These are phyloP conservation scores for Cynocephalus volans DNA, from an alignment of 2,113 vertebrate species.

Conservation along the genomic window DNA sequence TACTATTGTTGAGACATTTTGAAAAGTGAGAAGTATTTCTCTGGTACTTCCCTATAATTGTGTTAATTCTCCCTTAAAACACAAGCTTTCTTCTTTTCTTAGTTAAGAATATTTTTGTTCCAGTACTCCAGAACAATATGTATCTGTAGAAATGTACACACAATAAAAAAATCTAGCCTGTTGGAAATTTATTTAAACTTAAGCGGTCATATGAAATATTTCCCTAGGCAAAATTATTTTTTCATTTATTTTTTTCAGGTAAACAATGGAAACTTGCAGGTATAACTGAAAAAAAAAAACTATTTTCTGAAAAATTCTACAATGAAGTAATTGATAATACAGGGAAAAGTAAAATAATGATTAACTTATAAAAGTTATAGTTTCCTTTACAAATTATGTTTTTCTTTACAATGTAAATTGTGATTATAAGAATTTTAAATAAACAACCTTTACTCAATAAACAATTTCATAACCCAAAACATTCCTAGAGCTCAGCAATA, in stretches of 20 bases:
- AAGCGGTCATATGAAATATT: constrained; percentile 10
- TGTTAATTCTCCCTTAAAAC: neutral
- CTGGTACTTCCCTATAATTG: neutral
- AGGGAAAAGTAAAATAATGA: constrained; percentile 32
- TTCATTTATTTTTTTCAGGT: neutral
- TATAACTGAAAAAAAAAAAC: neutral
- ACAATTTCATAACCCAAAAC: neutral
- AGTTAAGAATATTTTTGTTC: neutral
- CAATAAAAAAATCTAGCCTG: neutral
- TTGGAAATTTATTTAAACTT: constrained; percentile 23
- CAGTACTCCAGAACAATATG: neutral
- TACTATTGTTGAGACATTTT: constrained; percentile 37
- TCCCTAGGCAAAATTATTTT: constrained; percentile 4
- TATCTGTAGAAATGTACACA: neutral
- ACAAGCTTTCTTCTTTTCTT: constrained; percentile 21
- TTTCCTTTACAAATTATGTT: constrained; percentile 16
- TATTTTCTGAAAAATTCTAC: neutral
- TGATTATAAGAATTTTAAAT: neutral
- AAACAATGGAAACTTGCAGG: neutral
- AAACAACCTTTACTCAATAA: neutral
- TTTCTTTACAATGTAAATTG: constrained; percentile 16
- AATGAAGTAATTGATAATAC: neutral
- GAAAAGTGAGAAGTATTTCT: constrained; percentile 24
- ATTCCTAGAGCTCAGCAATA: neutral
- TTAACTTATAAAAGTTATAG: neutral